A percentile compares a stretch with the other conserved stretches of the same genome.
Evolutionary conservation across 2,113 vertebrate species (phyloP).

Genomic region (Pontoporia blainvillei): DNA sequence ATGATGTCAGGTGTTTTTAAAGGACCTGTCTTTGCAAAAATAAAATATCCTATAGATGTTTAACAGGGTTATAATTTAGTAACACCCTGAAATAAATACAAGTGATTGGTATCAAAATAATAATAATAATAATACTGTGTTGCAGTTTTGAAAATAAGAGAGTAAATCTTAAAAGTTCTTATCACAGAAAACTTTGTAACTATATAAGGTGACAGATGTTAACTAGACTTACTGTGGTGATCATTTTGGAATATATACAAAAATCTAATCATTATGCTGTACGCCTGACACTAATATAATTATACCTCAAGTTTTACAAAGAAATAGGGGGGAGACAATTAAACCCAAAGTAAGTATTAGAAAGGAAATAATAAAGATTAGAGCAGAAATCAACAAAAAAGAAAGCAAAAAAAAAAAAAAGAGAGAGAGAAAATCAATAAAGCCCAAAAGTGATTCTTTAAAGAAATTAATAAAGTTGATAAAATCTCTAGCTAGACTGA

Average conservation of each 20-base stretch:
- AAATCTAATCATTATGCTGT: background rate
- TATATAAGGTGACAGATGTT: background rate
- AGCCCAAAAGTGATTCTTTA: background rate
- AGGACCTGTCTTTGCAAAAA: background rate
- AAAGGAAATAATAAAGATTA: background rate
- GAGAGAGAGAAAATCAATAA: background rate
- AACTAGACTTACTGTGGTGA: background rate
- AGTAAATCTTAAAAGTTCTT: background rate
- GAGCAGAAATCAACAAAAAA: background rate
- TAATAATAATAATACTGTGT: background rate
- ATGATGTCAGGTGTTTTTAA: background rate
- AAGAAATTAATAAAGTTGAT: constrained; percentile 33
- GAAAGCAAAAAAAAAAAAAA: background rate
- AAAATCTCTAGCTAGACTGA: background rate
- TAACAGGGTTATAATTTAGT: background rate
- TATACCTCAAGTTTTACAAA: background rate
- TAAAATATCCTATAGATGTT: background rate
- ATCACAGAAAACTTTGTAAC: background rate
- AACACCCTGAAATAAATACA: too few species aligned
- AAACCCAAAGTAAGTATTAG: background rate
- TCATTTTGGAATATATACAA: background rate
- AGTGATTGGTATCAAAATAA: too few species aligned
- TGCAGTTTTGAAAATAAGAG: background rate
- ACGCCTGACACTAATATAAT: background rate
- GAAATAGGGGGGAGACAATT: background rate